phyloP scores from a whole-genome alignment of 2,888 invertebrate species.

The Noctuana brunneofusca region DNA sequence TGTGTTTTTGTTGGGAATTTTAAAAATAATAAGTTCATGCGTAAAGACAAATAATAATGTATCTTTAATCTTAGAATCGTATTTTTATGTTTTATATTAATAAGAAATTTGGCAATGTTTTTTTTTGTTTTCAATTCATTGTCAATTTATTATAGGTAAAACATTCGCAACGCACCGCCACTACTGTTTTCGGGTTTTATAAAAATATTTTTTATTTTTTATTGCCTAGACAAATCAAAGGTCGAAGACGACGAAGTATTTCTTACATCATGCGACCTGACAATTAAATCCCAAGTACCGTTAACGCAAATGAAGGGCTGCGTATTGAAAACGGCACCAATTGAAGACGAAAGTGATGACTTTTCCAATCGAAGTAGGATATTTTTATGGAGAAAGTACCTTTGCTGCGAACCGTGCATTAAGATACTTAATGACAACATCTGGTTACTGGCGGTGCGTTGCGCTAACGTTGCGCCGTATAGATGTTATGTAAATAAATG shows the following conservation, averaged over 20 bases:
- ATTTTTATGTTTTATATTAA: too few relatives aligned
- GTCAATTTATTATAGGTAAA: neutral
- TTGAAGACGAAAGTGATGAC: slow-evolving; percentile 44
- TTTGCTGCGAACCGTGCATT: slow-evolving; percentile 55
- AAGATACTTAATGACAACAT: slow-evolving; percentile 48
- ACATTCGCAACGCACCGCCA: slow-evolving; percentile 56
- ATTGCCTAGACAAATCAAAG: slow-evolving; percentile 49
- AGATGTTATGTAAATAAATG: slow-evolving; percentile 50
- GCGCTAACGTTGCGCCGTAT: slow-evolving; percentile 57
- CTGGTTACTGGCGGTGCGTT: slow-evolving; percentile 71
- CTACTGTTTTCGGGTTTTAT: slow-evolving; percentile 23
- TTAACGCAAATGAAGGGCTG: slow-evolving; percentile 56
- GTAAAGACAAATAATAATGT: too few relatives aligned
- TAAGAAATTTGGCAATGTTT: too few relatives aligned
- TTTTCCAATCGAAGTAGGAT: slow-evolving; percentile 37
- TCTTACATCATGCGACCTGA: slow-evolving; percentile 64
- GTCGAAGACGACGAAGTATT: slow-evolving; percentile 61
- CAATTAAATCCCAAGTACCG: slow-evolving; percentile 46
- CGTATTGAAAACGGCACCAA: slow-evolving; percentile 51
- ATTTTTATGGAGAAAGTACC: slow-evolving; percentile 55
- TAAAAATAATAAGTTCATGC: too few relatives aligned
- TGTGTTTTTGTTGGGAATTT: too few relatives aligned
- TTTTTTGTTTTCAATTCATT: too few relatives aligned
- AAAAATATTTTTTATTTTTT: slow-evolving; percentile 33
- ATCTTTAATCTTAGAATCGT: too few relatives aligned